Base-by-base conservation (phyloP, 2,113 vertebrate genomes). In the Lynx canadensis region DNA sequence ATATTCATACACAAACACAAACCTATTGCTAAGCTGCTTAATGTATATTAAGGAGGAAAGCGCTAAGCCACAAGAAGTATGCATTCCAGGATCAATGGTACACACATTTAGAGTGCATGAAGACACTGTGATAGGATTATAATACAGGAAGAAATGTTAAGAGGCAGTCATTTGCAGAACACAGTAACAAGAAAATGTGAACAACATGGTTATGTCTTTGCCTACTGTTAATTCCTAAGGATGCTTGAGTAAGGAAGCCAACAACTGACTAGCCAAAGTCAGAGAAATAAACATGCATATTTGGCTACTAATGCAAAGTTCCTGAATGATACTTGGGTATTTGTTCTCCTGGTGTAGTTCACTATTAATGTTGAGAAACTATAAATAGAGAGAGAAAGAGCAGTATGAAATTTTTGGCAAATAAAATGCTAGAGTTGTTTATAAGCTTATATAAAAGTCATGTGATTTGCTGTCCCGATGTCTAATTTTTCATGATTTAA, bases 361-460 rank as follows among this genome's bases (percentile, higher is more conserved):
- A 88, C 98, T 99, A 98, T 95, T 99, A 99, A 97, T 98, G 98
- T 97, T 93, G 98, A 98, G 98, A 98, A 98, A 98, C 98, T 99
- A 98, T 83, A 98, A 99, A 99, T 18, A 97, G 97, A 98, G 98
- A 99, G 69, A 98, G 85, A 99, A 95, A 99, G 96, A 98, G 78
- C 96, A 98, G 16, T 5, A 91, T 99, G 97, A 99, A 97, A 95
- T 93, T 95, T 97, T 95, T 81, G 68, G 76, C 48, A 84, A 92
- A 71, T 4, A 83, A 97, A 95, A 82, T 9, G 27, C 66, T 38
- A 18, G 3, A 11, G 18, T 60, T 85, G 76, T 18, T 89, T 91
- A 14, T 0, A 81, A 86, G 94, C 74, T 33, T 57, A 76, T 15
- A 27, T 33, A 16, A 45, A 93, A 86, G 85, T 33, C 55, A 71